These are phyloP conservation scores for Pseudomyrmex cubaensis DNA, from an alignment of 1,140 invertebrate species.

Conservation along the genomic window DNA sequence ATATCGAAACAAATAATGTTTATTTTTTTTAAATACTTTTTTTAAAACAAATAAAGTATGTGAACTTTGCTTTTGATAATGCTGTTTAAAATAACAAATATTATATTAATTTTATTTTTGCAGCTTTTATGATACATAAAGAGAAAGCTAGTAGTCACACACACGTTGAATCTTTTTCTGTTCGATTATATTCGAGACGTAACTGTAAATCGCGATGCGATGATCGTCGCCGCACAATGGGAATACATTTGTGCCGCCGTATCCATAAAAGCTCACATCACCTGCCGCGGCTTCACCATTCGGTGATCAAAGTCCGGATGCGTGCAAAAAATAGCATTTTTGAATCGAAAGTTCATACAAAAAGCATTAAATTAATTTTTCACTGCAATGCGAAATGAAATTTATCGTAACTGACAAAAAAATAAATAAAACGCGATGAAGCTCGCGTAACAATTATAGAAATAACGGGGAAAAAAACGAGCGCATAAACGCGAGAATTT, in stretches of 20 bases:
- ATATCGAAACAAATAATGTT: too few relatives aligned
- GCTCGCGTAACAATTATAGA: too few relatives aligned
- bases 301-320: background rate
- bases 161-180: background rate
- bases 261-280: constrained; percentile 28
- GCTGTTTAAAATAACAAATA: too few relatives aligned
- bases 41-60: too few relatives aligned
- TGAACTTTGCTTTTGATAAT: too few relatives aligned
- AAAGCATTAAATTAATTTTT: background rate
- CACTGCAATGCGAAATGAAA: background rate
- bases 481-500: too few relatives aligned
- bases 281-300: background rate
- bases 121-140: too few relatives aligned
- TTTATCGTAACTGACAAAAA: background rate
- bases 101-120: too few relatives aligned
- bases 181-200: background rate
- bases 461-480: too few relatives aligned
- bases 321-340: too few relatives aligned
- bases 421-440: background rate
- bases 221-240: constrained; percentile 9
- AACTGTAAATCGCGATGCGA: background rate
- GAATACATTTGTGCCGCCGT: constrained; percentile 10
- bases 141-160: too few relatives aligned
- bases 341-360: background rate
- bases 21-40: too few relatives aligned